Evolutionary conservation across 2,797 vertebrate species (phyloP), one percentile per base, ranked within the genome.

Genomic region (Paratrypauchen microcephalus): DNA sequence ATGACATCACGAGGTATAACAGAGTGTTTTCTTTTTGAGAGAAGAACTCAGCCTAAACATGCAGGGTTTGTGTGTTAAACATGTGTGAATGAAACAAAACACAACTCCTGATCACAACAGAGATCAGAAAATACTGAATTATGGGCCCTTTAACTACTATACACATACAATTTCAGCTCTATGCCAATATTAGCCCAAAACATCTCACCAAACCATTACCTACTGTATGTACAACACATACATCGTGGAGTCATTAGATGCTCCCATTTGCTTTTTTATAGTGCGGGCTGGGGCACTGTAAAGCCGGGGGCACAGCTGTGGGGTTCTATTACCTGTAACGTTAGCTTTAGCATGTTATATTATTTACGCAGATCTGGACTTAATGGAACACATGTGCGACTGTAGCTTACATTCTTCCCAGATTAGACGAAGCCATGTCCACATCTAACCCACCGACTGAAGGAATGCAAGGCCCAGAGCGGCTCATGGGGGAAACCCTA

Each of bases 331-430:
- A 91, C 90, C 90, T 91, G 91, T 87, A 91, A 91, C 73, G 78
- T 83, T 88, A 91, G 90, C 88, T 84, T 82, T 81, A 83, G 78
- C 87, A 83, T 86, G 87, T 91, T 89, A 87, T 91, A 91, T 90
- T 91, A 90, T 89, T 90, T 89, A 89, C 83, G 63, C 87, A 89
- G 84, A 88, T 89, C 87, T 89, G 83, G 80, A 82, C 75, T 89
- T 90, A 92, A 92, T 91, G 85, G 86, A 91, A 90, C 91, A 90
- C 90, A 90, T 91, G 89, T 91, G 91, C 79, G 83, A 85, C 87
- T 88, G 79, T 78, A 85, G 81, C 81, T 77, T 32, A 85, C 91
- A 92, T 91, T 92, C 91, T 91, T 91, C 86, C 83, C 79, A 89
- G 90, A 91, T 91, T 92, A 91, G 85, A 77, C 68, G 75, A 90